Base-by-base conservation (phyloP, 2,888 invertebrate species). In the Drosophila nr. perissopoda region DNA sequence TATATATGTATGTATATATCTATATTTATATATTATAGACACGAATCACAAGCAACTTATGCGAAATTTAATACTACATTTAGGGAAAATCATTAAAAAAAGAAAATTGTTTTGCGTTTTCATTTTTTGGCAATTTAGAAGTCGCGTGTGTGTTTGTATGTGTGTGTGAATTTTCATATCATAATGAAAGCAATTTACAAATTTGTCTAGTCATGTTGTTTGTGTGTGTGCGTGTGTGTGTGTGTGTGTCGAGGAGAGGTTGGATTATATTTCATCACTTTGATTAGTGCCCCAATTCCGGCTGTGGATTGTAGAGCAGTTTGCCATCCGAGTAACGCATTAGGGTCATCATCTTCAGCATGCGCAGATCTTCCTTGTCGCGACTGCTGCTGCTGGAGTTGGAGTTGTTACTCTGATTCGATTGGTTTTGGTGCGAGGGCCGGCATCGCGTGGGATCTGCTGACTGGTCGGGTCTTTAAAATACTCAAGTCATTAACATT, bases 401-500 rank as follows among this genome's bases (percentile, higher is more conserved):
- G n/a, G 16, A 4, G 25, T 45, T 63, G 70, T 49, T 68, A 79
- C 48, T 66, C 67, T 51, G 66, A 53, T 52, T 56, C 38, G 56
- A 70, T 33, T 63, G 62, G 38, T 58, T 73, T 54, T 65, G 76
- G 25, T 73, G 87, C 31, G 68, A 66, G 21, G 38, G 76, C 60
- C 73, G 76, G 66, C 69, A 71, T 68, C 83, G 81, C 45, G 57
- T 58, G 89, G 73, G 80, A 81, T 90, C 92, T 83, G 90, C 92
- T 92, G 94, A 96, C 95, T 56, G 97, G 96, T 93, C 97, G 97
- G 94, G 97, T 98, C 94, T 98, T 98, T 90, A 98, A 94, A 87
- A 98, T 97, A 73, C 97, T 97, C 92, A 98, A 94, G 94, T 98
- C 98, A 91, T 97, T 97, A 72, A 98, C 97, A 93, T 97, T 98